Base-by-base conservation (phyloP, 2,797 vertebrate species). In the Simalia tracyae region DNA sequence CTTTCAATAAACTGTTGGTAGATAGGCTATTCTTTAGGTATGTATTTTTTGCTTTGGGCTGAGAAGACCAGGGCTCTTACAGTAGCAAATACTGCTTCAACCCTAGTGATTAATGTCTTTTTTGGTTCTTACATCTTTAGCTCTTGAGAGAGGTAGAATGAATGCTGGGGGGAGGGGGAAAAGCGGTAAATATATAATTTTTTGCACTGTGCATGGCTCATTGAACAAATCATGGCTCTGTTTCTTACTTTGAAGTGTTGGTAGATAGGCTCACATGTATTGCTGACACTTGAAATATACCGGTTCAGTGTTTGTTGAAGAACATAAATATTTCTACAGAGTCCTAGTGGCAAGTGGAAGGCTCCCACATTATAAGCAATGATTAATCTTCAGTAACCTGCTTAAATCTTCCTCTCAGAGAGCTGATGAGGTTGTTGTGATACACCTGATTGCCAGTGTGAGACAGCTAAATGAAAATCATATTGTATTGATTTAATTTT, bases 311-410 rank as follows among this genome's bases (percentile, higher is more conserved):
- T 24, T 84, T 64, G 36, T n/a, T 86, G 85, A 26, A 36, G 57
- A 14, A 87, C 36, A 76, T 76, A 81, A 76, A 81, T 81, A 81
- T 81, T 81, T 81, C 42, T 54, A 54, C 76, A 24, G 22, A 81
- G 19, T 81, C 9, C 19, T 81, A 24, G 76, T 81, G 76, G 76
- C 87, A 91, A 0, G 0, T 66, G 56, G 54, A 92, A 24, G 68
- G 60, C 54, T 61, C 87, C 66, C 0, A 81, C 36, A 12, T 89
- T 86, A 91, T 94, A 31, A 57, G 42, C 17, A 17, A 36, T 50
- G 57, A 93, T 94, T 89, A 93, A 92, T 85, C 42, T 56, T 66
- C 5, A 50, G 59, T 50, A 26, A 89, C 4, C 81, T 81, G 64
- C 0, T 91, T 61, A 94, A 86, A 91, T 61, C 14, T 90, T 84